phyloP scores from a whole-genome alignment of 1,140 invertebrate genomes.

The Ceratina australensis region DNA sequence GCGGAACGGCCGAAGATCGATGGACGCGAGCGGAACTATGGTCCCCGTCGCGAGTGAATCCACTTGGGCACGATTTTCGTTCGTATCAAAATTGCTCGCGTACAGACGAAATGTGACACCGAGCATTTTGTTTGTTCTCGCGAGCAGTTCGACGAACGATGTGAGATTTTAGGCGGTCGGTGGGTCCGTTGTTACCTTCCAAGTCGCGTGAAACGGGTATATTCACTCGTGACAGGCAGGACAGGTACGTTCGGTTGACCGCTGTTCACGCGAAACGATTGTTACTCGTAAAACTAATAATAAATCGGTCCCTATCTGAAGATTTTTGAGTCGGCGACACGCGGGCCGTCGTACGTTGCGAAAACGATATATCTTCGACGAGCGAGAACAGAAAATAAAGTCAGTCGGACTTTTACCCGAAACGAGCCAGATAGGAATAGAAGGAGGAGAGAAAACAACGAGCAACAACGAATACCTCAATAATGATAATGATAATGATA shows the following conservation, averaged over 20 bases:
- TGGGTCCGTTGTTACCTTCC: too few species aligned
- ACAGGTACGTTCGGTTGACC: background rate
- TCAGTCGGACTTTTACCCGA: background rate
- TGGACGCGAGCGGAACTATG: slow-evolving; percentile 11
- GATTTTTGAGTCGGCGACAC: background rate
- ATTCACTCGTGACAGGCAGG: too few species aligned
- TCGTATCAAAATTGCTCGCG: too few species aligned
- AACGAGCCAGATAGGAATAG: background rate
- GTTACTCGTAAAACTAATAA: slow-evolving; percentile 1
- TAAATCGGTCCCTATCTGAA: background rate
- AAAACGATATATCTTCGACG: slow-evolving; percentile 15
- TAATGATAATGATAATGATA: slow-evolving; percentile 1
- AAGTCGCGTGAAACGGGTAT: too few species aligned
- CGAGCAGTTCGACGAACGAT: too few species aligned
- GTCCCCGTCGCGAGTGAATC: too few species aligned
- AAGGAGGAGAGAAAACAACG: slow-evolving; percentile 18
- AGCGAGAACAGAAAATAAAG: background rate
- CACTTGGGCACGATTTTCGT: too few species aligned
- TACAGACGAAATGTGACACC: too few species aligned
- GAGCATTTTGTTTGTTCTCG: too few species aligned
- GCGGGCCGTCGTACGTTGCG: background rate
- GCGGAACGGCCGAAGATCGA: slow-evolving; percentile 9
- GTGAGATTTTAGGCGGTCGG: too few species aligned
- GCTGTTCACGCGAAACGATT: background rate
- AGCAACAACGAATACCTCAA: slow-evolving; percentile 9